Base-by-base conservation (phyloP, 2,113 vertebrate species). In the Megalops atlanticus region DNA sequence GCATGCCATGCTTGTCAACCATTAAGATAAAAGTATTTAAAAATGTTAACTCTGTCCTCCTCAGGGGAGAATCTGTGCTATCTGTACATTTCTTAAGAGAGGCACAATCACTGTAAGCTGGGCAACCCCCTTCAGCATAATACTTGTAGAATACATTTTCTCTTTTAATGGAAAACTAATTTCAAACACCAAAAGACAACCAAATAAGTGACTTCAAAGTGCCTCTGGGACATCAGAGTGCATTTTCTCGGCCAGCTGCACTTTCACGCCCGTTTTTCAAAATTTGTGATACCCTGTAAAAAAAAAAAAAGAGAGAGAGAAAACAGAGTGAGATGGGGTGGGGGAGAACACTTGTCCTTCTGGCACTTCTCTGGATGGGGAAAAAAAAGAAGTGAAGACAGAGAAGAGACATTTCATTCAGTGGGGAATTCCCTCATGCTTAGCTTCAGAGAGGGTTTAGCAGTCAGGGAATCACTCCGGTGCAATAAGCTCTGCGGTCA, bases 401-500 rank as follows among this genome's bases (percentile, higher is more conserved):
- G 77, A 72, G 75, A 49, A 83, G 80, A 81, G 74, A 80, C 47
- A 39, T 83, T 76, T 40, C 75, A 79, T 83, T 84, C 52, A 68
- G 78, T 54, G 74, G 85, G 87, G 84, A 82, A 72, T 81, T 88
- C 76, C 85, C 87, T 77, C 27, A 84, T 84, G 87, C 79, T 87
- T 89, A 84, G 87, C 89, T 80, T 82, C 71, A 77, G 71, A 87
- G 82, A 84, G 83, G 86, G 89, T 82, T 88, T 79, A 49, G 89
- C 83, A 75, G 89, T 88, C 85, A 88, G 84, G 24, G 45, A 64
- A 54, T 41, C 43, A 15, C 89, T 87, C 85, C 83, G 81, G 83
- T 82, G 81, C 81, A 86, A 86, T 85, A 91, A 87, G 85, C 88
- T 87, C 87, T 87, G 84, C 84, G 87, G 88, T 90, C 89, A 90